Evolutionary conservation across 2,888 invertebrate species (phyloP).

Genomic region (Lysandra bellargus): DNA sequence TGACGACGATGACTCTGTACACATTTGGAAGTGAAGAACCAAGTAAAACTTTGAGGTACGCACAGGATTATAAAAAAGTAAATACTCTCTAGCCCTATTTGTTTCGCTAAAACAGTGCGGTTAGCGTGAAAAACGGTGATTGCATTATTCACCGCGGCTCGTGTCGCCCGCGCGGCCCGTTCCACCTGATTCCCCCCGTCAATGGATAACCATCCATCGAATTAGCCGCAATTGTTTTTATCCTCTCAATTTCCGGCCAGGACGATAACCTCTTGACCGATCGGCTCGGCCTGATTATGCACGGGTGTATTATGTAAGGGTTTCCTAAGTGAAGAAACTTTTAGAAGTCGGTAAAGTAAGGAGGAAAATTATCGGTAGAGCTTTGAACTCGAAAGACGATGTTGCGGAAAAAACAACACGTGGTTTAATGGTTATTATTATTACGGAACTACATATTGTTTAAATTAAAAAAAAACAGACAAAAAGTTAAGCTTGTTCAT

Average conservation of each 20-base stretch:
- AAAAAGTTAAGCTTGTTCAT: not conserved
- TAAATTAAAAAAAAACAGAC: too few relatives aligned
- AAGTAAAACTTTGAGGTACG: not conserved
- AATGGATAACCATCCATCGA: conserved; percentile 60
- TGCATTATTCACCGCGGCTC: conserved; percentile 52
- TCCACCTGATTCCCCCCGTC: conserved; percentile 63
- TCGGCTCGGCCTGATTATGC: not conserved
- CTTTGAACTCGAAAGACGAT: too few relatives aligned
- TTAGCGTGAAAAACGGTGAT: conserved; percentile 33
- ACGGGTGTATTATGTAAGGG: conserved; percentile 5
- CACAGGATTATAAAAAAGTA: conserved; percentile 1
- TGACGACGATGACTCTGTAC: not conserved
- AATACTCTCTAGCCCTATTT: conserved; percentile 12
- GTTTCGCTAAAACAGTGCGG: conserved; percentile 12
- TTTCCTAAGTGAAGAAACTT: not conserved
- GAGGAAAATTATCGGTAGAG: too few relatives aligned
- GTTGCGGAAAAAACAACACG: too few relatives aligned
- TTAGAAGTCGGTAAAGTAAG: too few relatives aligned
- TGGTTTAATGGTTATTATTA: too few relatives aligned
- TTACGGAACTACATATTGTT: too few relatives aligned
- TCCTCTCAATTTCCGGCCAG: conserved; percentile 54
- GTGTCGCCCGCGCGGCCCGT: conserved; percentile 64
- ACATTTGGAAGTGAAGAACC: not conserved
- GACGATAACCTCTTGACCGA: conserved; percentile 54
- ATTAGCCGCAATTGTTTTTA: conserved; percentile 63